These are phyloP conservation scores for Brachyrhaphis roseni DNA, from an alignment of 2,797 vertebrate genomes.

Conservation along the genomic window DNA sequence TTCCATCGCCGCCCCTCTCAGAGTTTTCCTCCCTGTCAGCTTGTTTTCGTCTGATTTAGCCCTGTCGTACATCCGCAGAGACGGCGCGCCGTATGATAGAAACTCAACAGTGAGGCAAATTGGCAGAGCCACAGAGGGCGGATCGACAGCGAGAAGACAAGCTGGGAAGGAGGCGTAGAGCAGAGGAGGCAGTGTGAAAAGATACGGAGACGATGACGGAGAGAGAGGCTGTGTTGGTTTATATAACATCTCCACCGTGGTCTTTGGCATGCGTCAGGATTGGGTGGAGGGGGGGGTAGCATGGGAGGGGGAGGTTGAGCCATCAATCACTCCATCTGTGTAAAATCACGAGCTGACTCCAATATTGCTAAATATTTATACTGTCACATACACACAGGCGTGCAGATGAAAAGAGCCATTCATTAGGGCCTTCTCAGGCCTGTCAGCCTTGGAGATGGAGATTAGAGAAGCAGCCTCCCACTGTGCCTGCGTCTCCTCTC, in stretches of 20 bases:
- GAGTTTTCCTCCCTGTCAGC: slow-evolving; percentile 61
- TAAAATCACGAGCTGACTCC: slow-evolving; percentile 98
- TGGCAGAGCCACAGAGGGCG: slow-evolving; percentile 78
- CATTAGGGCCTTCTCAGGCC: slow-evolving; percentile 97
- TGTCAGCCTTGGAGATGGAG: slow-evolving; percentile 97
- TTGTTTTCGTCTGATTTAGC: slow-evolving; percentile 71
- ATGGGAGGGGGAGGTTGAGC: slow-evolving; percentile 79
- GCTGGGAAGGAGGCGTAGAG: slow-evolving; percentile 80
- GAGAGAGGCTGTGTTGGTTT: slow-evolving; percentile 70
- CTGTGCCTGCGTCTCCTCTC: slow-evolving; percentile 86
- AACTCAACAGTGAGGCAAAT: slow-evolving; percentile 78
- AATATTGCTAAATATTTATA: slow-evolving; percentile 99
- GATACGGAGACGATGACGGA: slow-evolving; percentile 74
- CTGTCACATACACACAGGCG: slow-evolving; percentile 98
- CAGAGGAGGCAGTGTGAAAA: slow-evolving; percentile 79
- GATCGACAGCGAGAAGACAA: slow-evolving; percentile 78
- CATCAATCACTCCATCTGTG: slow-evolving; percentile 99
- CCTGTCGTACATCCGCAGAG: slow-evolving; percentile 61
- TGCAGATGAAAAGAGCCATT: slow-evolving; percentile 98
- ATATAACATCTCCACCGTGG: slow-evolving; percentile 87
- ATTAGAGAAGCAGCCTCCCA: slow-evolving; percentile 98
- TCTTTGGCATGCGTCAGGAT: slow-evolving; percentile 88
- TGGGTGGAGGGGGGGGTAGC: too few relatives aligned
- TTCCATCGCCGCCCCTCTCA: slow-evolving; percentile 50
- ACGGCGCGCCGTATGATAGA: slow-evolving; percentile 71